These are phyloP conservation scores for Hylaeus volcanicus DNA, from an alignment of 1,140 invertebrate species.

Conservation along the genomic window DNA sequence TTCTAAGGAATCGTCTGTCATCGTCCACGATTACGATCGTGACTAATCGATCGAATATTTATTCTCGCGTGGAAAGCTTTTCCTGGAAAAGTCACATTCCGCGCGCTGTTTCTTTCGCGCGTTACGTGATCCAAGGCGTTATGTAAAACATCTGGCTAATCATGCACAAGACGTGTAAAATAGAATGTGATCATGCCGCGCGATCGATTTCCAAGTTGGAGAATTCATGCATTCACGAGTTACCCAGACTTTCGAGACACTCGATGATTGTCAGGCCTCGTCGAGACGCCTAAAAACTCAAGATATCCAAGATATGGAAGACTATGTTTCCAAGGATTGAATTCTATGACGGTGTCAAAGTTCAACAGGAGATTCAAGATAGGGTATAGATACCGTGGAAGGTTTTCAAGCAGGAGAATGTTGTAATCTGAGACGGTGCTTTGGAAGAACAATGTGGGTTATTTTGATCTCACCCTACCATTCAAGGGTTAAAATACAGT, in stretches of 20 bases:
- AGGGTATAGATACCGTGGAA: neutral
- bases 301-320: too few relatives aligned
- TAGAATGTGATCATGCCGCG: conserved; percentile 25
- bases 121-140: conserved; percentile 24
- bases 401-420: neutral
- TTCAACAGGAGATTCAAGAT: too few relatives aligned
- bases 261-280: too few relatives aligned
- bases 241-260: too few relatives aligned
- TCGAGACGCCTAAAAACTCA: too few relatives aligned
- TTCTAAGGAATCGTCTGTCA: neutral
- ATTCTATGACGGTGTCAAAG: too few relatives aligned
- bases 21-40: neutral
- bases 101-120: conserved; percentile 2
- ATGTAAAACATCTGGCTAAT: conserved; percentile 34
- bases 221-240: too few relatives aligned
- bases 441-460: neutral
- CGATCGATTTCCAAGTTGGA: too few relatives aligned
- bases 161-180: conserved; percentile 24
- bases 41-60: conserved; percentile 10
- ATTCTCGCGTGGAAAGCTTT: conserved; percentile 45
- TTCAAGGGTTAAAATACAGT: conserved; percentile 1
- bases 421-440: neutral
- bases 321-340: too few relatives aligned
- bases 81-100: conserved; percentile 43
- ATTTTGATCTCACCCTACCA: neutral